These are phyloP conservation scores for Berghia stephanieae DNA, from an alignment of 1,140 invertebrate genomes.

Conservation along the genomic window DNA sequence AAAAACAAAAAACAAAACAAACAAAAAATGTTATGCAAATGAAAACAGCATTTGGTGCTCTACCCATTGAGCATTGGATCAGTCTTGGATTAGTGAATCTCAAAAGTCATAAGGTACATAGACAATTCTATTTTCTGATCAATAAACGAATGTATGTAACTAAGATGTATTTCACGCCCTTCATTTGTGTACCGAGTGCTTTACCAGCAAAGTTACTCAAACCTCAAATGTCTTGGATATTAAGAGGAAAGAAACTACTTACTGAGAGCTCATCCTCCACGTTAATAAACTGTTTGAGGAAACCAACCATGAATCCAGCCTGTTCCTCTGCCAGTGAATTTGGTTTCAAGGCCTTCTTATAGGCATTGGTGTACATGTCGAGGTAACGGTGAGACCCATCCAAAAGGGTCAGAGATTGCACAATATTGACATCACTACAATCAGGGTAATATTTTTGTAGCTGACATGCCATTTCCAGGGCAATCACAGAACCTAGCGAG, in stretches of 20 bases:
- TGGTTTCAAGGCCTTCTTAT: constrained; percentile 48
- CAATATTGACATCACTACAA: constrained; percentile 72
- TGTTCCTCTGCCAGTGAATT: constrained; percentile 67
- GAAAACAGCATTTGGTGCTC: too few relatives aligned
- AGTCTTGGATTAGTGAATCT: too few relatives aligned
- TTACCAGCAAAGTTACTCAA: neutral
- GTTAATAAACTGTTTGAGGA: constrained; percentile 80
- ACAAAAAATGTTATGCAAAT: too few relatives aligned
- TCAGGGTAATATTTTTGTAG: constrained; percentile 66
- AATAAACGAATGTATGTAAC: neutral
- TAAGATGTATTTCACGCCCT: too few relatives aligned
- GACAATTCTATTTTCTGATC: neutral
- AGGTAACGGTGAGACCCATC: constrained; percentile 94
- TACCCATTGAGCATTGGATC: too few relatives aligned
- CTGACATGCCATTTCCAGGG: constrained; percentile 93
- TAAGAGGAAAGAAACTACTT: constrained; percentile 68
- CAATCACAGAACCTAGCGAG: constrained; percentile 91
- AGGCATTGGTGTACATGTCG: constrained; percentile 76
- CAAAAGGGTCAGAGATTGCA: constrained; percentile 73
- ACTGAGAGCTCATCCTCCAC: constrained; percentile 75
- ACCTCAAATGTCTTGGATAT: neutral
- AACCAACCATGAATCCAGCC: constrained; percentile 81
- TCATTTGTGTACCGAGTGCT: too few relatives aligned
- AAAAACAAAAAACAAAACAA: too few relatives aligned
- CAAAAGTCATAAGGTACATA: too few relatives aligned